These are phyloP conservation scores for Eufriesea mexicana DNA, from an alignment of 1,140 invertebrate species.

Conservation along the genomic window DNA sequence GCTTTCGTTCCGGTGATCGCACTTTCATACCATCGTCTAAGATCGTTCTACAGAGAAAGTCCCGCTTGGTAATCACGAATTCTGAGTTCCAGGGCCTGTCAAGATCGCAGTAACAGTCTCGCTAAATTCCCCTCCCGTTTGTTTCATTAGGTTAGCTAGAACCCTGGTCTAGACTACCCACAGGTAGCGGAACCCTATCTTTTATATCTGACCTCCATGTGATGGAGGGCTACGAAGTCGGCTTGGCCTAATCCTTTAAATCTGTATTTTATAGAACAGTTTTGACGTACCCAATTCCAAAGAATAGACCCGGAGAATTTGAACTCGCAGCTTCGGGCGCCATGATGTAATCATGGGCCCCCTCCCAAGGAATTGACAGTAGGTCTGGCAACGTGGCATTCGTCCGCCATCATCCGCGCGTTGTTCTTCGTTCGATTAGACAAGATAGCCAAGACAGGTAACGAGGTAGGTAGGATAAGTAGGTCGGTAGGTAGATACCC, in stretches of 20 bases:
- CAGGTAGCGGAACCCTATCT: too few species aligned
- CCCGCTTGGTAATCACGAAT: background rate
- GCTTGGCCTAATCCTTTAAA: background rate
- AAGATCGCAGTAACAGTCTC: too few species aligned
- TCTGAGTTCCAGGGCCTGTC: background rate
- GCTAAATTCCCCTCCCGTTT: too few species aligned
- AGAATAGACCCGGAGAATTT: too few species aligned
- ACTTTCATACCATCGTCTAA: constrained; percentile 5
- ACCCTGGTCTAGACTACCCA: too few species aligned
- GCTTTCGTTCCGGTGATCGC: background rate
- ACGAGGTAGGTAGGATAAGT: constrained; percentile 60
- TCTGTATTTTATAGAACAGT: constrained; percentile 10
- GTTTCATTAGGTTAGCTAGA: too few species aligned
- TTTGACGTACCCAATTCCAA: background rate
- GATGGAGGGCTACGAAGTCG: background rate
- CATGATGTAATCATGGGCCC: background rate
- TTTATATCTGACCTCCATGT: background rate
- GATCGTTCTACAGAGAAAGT: background rate
- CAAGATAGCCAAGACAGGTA: constrained; percentile 4
- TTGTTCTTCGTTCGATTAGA: constrained; percentile 14
- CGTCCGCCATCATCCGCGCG: background rate
- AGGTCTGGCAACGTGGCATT: constrained; percentile 34
- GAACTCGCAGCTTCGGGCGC: background rate
- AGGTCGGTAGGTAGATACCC: constrained; percentile 66
- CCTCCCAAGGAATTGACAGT: background rate